Percentiles rank a stretch among this genome's conserved stretches.
Conservation (phyloP, 1,140 invertebrate genomes). For the Stratiolaelaps scimitus region DNA sequence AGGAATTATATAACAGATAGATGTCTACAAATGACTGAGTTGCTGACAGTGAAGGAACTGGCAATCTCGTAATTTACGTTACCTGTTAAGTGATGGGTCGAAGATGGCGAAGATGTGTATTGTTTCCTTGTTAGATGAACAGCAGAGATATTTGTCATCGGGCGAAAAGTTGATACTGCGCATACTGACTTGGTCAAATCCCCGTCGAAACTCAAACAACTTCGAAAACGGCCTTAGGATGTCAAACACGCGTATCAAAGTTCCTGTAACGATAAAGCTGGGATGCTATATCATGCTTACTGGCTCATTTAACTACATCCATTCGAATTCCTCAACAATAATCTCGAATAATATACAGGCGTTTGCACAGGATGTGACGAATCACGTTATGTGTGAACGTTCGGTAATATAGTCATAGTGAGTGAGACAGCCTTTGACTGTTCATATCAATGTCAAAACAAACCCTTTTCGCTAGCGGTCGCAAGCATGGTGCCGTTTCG, state of each 20-base stretch:
- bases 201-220: constrained; percentile 66
- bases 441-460: not conserved
- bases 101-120: constrained; percentile 79
- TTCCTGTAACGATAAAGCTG: constrained; percentile 47
- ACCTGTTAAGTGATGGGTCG: constrained; percentile 49
- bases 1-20: too few relatives aligned
- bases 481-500: constrained; percentile 66
- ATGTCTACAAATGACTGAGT: too few relatives aligned
- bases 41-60: too few relatives aligned
- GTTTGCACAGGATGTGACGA: too few relatives aligned
- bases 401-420: too few relatives aligned
- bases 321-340: too few relatives aligned
- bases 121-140: constrained; percentile 83
- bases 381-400: too few relatives aligned
- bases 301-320: too few relatives aligned
- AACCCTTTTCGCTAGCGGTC: constrained; percentile 49
- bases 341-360: too few relatives aligned
- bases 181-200: constrained; percentile 67
- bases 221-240: constrained; percentile 54
- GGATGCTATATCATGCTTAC: too few relatives aligned
- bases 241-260: constrained; percentile 75
- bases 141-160: constrained; percentile 68
- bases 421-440: too few relatives aligned
- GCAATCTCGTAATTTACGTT: too few relatives aligned
- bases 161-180: constrained; percentile 78